These are phyloP conservation scores for Tryphoninae sp. DNA, from an alignment of 2,888 invertebrate genomes.

Conservation along the genomic window DNA sequence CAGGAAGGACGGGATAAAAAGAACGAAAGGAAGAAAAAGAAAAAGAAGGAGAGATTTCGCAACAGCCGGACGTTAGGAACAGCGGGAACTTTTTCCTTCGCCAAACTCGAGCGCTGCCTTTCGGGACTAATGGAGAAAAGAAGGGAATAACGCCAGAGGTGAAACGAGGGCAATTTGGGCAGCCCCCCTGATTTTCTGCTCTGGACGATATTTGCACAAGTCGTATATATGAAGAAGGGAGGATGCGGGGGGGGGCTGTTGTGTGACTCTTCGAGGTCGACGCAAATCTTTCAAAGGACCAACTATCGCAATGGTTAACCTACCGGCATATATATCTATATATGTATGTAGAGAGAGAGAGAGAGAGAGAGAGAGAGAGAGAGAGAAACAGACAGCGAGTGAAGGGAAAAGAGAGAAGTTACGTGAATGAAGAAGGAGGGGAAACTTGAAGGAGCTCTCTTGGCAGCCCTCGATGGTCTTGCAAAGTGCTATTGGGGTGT, in stretches of 20 bases:
- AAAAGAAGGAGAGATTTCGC: conserved; percentile 55
- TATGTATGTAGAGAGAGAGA: background rate
- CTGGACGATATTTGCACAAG: conserved; percentile 69
- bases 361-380: background rate
- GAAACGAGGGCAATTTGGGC: conserved; percentile 75
- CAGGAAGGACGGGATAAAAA: conserved; percentile 33
- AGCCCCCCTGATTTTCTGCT: conserved; percentile 60
- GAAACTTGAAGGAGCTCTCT: conserved; percentile 56
- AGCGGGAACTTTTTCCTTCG: conserved; percentile 49
- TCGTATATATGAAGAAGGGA: conserved; percentile 32
- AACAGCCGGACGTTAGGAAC: conserved; percentile 37
- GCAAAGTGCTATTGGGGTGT: conserved; percentile 28
- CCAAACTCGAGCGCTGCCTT: conserved; percentile 57
- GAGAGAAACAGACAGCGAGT: conserved; percentile 5
- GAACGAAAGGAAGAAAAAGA: conserved; percentile 32
- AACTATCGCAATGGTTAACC: conserved; percentile 34
- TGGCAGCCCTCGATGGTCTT: conserved; percentile 33
- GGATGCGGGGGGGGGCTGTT: conserved; percentile 38
- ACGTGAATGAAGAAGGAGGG: conserved; percentile 62
- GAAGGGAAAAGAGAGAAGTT: conserved; percentile 19
- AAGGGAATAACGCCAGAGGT: conserved; percentile 62
- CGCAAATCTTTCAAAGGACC: conserved; percentile 58
- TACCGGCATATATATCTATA: conserved; percentile 1
- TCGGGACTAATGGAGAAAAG: conserved; percentile 33
- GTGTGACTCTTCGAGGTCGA: conserved; percentile 55